phyloP scores from a whole-genome alignment of 2,888 invertebrate species.

The Nomada flava region DNA sequence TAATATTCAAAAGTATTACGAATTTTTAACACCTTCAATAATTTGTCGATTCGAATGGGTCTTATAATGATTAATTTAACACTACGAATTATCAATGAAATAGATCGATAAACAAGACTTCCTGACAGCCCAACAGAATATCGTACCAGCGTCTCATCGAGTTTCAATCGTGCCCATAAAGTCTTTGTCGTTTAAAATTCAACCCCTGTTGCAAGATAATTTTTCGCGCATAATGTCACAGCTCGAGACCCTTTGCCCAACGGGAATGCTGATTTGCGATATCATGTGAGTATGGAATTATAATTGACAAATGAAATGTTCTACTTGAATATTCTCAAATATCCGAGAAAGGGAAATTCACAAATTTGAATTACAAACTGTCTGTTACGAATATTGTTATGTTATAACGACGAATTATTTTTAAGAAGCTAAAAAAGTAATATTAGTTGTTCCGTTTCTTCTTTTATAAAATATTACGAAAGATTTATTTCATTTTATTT shows the following conservation, averaged over 20 bases:
- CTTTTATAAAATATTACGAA: background rate
- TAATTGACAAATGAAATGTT: background rate
- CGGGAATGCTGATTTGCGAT: conserved; percentile 82
- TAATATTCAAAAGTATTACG: no score
- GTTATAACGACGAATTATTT: no score
- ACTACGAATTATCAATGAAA: conserved; percentile 5
- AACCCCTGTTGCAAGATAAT: conserved; percentile 86
- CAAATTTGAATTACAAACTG: background rate
- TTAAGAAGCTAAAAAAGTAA: background rate
- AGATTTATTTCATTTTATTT: no score
- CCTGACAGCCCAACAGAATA: conserved; percentile 86
- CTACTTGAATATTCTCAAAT: no score
- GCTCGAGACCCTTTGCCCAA: conserved; percentile 86
- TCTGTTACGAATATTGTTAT: background rate
- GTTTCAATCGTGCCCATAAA: conserved; percentile 86
- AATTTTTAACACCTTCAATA: background rate
- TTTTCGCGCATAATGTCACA: conserved; percentile 83
- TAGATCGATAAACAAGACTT: conserved; percentile 86
- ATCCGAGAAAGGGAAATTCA: no score
- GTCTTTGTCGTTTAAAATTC: conserved; percentile 85
- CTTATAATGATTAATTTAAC: background rate
- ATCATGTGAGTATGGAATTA: conserved; percentile 56
- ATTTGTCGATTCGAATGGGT: background rate
- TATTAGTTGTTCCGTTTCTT: background rate
- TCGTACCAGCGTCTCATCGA: conserved; percentile 89